A percentile compares a stretch with the other conserved stretches of the same genome.
These are phyloP conservation scores for Thymelicus lineola DNA, from an alignment of 2,888 invertebrate species.

Conservation along the genomic window DNA sequence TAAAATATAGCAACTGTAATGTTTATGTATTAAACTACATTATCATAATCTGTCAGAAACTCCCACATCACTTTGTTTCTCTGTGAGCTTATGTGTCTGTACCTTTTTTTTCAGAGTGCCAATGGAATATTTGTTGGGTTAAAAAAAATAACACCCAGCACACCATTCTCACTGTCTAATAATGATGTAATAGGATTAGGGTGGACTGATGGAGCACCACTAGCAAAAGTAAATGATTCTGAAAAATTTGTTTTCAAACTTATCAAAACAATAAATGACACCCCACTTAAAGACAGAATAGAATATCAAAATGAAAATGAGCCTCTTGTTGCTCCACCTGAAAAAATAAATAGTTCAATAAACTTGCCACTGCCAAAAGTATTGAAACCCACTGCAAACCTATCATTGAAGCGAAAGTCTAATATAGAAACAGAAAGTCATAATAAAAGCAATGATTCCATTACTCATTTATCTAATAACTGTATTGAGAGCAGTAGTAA, in stretches of 20 bases:
- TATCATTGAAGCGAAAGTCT: slow-evolving; percentile 31
- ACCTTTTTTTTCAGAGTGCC: slow-evolving; percentile 76
- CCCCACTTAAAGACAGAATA: slow-evolving; percentile 54
- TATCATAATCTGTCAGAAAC: too few relatives aligned
- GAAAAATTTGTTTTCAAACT: slow-evolving; percentile 74
- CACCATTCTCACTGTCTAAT: slow-evolving; percentile 62
- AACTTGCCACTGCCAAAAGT: slow-evolving; percentile 48
- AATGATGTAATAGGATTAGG: slow-evolving; percentile 85
- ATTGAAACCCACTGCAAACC: slow-evolving; percentile 45
- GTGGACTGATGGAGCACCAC: slow-evolving; percentile 61
- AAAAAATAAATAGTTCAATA: slow-evolving; percentile 50
- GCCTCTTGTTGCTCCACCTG: slow-evolving; percentile 56
- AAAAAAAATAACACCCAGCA: slow-evolving; percentile 62
- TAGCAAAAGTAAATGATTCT: slow-evolving; percentile 59
- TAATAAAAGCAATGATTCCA: neutral
- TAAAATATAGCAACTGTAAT: too few relatives aligned
- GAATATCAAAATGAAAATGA: slow-evolving; percentile 63
- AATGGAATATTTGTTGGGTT: slow-evolving; percentile 86
- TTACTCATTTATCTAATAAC: neutral
- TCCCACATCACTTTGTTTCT: too few relatives aligned
- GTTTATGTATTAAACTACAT: too few relatives aligned
- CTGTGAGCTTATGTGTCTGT: neutral
- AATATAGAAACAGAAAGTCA: neutral
- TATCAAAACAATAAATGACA: slow-evolving; percentile 48
- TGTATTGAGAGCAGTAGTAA: neutral